phyloP scores from a whole-genome alignment of 2,888 invertebrate species.

The Hesperia comma region DNA sequence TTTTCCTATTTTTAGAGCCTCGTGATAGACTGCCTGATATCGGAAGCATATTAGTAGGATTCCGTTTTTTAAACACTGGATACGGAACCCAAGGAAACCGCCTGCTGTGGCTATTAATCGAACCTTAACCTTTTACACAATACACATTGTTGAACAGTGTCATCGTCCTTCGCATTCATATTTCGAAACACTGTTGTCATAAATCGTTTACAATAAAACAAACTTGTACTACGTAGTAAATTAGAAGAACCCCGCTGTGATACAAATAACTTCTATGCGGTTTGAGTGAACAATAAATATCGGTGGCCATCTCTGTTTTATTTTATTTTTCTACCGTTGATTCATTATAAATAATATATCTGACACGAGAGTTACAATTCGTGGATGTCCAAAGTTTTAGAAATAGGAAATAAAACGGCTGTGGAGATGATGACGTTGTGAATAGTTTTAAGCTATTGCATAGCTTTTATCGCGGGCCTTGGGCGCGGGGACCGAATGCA shows the following conservation, averaged over 20 bases:
- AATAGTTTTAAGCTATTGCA: slow-evolving; percentile 16
- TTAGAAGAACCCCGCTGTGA: slow-evolving; percentile 39
- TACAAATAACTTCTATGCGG: slow-evolving; percentile 45
- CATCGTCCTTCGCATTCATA: slow-evolving; percentile 15
- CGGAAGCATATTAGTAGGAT: too few relatives aligned
- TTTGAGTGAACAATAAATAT: slow-evolving; percentile 46
- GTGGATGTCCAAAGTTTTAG: slow-evolving; percentile 28
- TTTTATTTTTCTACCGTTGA: slow-evolving; percentile 46
- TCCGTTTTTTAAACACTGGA: too few relatives aligned
- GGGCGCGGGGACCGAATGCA: too few relatives aligned
- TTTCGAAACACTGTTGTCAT: slow-evolving; percentile 4
- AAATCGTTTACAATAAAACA: slow-evolving; percentile 32
- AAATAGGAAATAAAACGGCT: slow-evolving; percentile 26
- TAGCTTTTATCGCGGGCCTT: too few relatives aligned
- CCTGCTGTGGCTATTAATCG: background rate
- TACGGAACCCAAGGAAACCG: background rate
- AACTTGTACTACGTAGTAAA: slow-evolving; percentile 42
- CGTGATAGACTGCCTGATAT: too few relatives aligned
- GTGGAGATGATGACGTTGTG: background rate
- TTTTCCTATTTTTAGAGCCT: too few relatives aligned
- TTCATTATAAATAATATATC: too few relatives aligned
- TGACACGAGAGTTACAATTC: slow-evolving; percentile 34
- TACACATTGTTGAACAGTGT: background rate
- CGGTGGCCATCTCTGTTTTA: slow-evolving; percentile 42
- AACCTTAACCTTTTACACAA: slow-evolving; percentile 9